These are phyloP conservation scores for Lamproptera curius DNA, from an alignment of 2,888 invertebrate species.

Conservation along the genomic window DNA sequence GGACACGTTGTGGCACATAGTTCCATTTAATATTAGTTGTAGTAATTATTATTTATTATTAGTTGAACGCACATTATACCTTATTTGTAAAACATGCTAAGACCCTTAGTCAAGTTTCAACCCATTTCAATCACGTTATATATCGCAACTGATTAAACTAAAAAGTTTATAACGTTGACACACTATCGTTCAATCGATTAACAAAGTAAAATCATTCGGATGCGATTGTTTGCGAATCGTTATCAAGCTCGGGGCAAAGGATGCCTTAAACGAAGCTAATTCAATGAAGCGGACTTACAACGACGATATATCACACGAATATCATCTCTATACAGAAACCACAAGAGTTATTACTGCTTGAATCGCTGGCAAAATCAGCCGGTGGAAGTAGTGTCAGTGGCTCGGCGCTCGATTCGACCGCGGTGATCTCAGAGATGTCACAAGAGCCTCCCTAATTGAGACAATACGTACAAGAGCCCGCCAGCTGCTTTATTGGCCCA, in stretches of 20 bases:
- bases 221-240: too few relatives aligned
- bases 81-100: neutral
- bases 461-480: slow-evolving; percentile 15
- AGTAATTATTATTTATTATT: too few relatives aligned
- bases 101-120: neutral
- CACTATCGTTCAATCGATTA: too few relatives aligned
- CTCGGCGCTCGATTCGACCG: neutral
- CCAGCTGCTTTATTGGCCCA: neutral
- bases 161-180: neutral
- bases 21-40: neutral
- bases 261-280: neutral
- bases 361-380: neutral
- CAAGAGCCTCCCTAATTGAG: slow-evolving; percentile 23
- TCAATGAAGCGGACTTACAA: neutral
- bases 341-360: neutral
- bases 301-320: neutral
- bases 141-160: neutral
- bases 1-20: neutral
- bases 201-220: too few relatives aligned
- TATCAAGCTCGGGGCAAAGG: neutral
- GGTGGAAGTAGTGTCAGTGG: neutral
- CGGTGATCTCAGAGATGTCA: slow-evolving; percentile 18
- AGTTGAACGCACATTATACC: too few relatives aligned
- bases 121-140: neutral
- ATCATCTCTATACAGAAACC: neutral